These are phyloP conservation scores for Sceloporus tristichus DNA, from an alignment of 2,113 vertebrate genomes.

Conservation along the genomic window DNA sequence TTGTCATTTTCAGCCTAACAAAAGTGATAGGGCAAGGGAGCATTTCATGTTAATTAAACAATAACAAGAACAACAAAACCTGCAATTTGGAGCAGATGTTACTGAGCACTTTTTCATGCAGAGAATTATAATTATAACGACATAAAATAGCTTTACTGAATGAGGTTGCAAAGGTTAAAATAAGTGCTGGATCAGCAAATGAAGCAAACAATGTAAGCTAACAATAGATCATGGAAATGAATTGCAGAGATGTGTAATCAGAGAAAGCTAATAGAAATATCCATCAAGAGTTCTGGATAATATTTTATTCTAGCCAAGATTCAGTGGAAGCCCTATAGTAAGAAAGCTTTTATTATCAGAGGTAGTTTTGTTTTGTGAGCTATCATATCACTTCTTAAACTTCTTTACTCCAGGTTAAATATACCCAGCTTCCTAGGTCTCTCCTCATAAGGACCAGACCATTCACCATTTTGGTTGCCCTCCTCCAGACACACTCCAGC, in stretches of 20 bases:
- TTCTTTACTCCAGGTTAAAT: no score
- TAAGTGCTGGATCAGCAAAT: conserved; percentile 26
- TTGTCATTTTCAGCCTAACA: background rate
- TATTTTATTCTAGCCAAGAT: conserved; percentile 14
- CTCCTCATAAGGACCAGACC: no score
- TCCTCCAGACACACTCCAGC: no score
- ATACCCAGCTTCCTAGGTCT: no score
- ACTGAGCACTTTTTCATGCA: conserved; percentile 41
- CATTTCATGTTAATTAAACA: conserved; percentile 41
- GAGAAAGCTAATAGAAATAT: background rate
- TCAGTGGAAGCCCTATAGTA: background rate
- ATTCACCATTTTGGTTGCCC: no score
- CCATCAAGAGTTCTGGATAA: conserved; percentile 14
- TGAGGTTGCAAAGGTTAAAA: conserved; percentile 36
- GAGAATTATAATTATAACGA: conserved; percentile 15
- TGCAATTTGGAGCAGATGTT: conserved; percentile 40
- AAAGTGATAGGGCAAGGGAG: conserved; percentile 11
- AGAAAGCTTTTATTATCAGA: background rate
- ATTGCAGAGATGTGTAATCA: conserved; percentile 12
- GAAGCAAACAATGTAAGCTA: conserved; percentile 31
- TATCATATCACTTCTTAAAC: no score
- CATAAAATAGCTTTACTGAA: conserved; percentile 33
- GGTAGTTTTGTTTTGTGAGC: background rate
- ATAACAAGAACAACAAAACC: conserved; percentile 8
- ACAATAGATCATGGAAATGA: conserved; percentile 18